Evolutionary conservation across 2,113 vertebrate genomes (phyloP).

Genomic region (Spheniscus mendiculus): DNA sequence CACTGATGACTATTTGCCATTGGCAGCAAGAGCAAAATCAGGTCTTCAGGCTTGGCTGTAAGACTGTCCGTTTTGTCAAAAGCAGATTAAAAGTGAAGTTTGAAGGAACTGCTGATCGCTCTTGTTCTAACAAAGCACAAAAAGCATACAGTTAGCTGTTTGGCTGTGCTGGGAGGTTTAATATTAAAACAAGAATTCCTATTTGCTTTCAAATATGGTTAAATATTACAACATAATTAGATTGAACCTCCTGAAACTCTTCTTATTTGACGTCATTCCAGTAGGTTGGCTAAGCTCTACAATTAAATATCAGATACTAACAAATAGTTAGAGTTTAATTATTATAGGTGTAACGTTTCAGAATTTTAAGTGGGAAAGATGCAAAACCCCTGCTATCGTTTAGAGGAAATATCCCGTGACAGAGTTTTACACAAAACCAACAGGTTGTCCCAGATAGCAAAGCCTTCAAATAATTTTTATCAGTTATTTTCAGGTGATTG

Average conservation of each 20-base stretch:
- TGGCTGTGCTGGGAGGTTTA: conserved; percentile 34
- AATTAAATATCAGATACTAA: not conserved
- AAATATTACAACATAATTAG: conserved; percentile 64
- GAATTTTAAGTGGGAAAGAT: not conserved
- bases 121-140: not conserved
- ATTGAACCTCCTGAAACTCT: conserved; percentile 14
- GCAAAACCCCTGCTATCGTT: not conserved
- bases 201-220: conserved; percentile 49
- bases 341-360: not conserved
- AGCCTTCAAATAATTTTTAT: not conserved
- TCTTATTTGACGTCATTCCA: conserved; percentile 25
- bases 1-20: not conserved
- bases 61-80: not conserved
- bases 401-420: not conserved
- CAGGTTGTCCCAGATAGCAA: not conserved
- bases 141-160: not conserved
- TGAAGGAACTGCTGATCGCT: not conserved
- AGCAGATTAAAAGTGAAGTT: not conserved
- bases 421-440: not conserved
- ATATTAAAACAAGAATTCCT: conserved; percentile 49
- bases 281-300: not conserved
- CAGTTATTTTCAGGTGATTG: not conserved
- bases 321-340: not conserved
- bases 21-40: not conserved
- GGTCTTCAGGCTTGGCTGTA: not conserved